Percentiles rank a stretch among this genome's conserved stretches.
Conservation (phyloP, 2,113 vertebrate species). For the Oreochromis tanganicae region DNA sequence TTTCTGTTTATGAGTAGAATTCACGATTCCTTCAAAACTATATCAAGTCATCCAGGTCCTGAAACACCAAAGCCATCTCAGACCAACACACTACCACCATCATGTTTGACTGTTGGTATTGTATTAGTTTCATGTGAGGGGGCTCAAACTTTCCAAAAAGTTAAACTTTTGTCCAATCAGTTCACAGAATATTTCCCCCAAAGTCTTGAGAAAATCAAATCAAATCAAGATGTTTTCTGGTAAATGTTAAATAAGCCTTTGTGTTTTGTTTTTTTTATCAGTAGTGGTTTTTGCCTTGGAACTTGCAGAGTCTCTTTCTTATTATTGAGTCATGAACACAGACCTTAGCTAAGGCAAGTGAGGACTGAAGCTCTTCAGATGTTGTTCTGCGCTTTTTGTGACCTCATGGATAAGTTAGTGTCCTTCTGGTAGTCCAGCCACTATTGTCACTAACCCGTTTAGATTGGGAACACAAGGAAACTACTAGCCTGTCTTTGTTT, state of each 20-base stretch:
- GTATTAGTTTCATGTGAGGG: not conserved
- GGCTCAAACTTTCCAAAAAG: not conserved
- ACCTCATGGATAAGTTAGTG: not conserved
- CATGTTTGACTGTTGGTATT: not conserved
- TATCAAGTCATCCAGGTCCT: not conserved
- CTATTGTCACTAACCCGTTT: not conserved
- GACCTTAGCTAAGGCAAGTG: not conserved
- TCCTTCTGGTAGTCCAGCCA: not conserved
- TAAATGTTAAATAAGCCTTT: not conserved
- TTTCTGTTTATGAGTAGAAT: not conserved
- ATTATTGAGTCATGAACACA: not conserved
- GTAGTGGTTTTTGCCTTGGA: not conserved
- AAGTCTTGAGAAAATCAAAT: not conserved
- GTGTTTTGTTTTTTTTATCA: not conserved
- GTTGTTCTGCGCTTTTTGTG: not conserved
- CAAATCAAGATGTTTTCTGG: not conserved
- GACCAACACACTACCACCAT: not conserved
- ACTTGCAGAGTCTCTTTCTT: not conserved
- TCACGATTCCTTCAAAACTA: not conserved
- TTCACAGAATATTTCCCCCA: not conserved
- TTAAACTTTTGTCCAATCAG: not conserved
- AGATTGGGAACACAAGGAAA: not conserved
- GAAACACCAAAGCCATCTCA: not conserved
- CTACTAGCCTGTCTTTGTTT: not conserved
- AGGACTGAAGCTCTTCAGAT: not conserved